Evolutionary conservation across 2,888 invertebrate species (phyloP).

Genomic region (Dione vanillae): DNA sequence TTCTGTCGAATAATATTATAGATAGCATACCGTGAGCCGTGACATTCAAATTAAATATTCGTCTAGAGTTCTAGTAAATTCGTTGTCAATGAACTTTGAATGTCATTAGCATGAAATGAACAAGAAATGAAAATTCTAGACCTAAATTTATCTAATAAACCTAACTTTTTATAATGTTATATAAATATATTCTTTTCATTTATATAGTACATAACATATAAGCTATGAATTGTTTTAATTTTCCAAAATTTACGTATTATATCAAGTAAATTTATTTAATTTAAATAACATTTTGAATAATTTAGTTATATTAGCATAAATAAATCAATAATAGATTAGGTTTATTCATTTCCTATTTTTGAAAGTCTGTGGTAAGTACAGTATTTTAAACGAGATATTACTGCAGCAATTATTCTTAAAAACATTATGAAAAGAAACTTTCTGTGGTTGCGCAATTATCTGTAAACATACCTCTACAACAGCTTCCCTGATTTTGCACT

Average conservation of each 20-base stretch:
- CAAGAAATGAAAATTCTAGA: constrained; percentile 36
- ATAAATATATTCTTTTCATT: no score
- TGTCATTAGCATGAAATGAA: constrained; percentile 54
- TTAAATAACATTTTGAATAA: no score
- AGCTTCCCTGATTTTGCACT: constrained; percentile 89
- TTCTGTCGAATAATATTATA: background rate
- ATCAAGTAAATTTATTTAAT: no score
- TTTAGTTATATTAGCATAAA: no score
- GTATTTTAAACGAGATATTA: background rate
- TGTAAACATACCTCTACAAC: constrained; percentile 87
- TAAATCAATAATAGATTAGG: no score
- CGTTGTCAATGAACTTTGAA: constrained; percentile 64
- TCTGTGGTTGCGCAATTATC: background rate
- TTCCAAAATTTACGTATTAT: no score
- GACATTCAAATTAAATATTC: constrained; percentile 53
- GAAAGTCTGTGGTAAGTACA: no score
- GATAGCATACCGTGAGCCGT: constrained; percentile 35
- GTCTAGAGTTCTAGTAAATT: constrained; percentile 49
- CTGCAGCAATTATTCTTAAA: background rate
- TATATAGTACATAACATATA: no score
- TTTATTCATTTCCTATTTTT: no score
- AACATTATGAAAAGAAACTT: background rate
- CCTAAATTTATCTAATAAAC: background rate
- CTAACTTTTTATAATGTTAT: no score
- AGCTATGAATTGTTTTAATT: no score